Evolutionary conservation across 2,113 vertebrate genomes (phyloP).

Genomic region (Cololabis saira): DNA sequence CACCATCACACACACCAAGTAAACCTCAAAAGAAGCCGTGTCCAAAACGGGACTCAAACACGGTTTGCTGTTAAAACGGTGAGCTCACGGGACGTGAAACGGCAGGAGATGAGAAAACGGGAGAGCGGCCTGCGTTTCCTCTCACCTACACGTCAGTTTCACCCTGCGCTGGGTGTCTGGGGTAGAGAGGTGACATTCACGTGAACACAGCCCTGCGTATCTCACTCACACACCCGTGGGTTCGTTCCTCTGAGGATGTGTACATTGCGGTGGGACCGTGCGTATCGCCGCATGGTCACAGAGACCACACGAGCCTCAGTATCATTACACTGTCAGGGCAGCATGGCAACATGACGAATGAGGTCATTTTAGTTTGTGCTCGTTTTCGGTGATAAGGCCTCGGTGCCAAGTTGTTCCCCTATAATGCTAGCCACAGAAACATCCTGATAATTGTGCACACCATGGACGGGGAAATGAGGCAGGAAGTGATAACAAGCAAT

Average conservation of each 20-base stretch:
- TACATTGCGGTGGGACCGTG: slow-evolving; percentile 6
- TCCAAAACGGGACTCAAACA: slow-evolving; percentile 69
- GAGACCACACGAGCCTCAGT: slow-evolving; percentile 40
- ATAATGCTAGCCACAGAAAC: slow-evolving; percentile 46
- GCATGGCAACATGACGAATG: slow-evolving; percentile 46
- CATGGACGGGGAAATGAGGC: slow-evolving; percentile 38
- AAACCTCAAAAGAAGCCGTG: slow-evolving; percentile 50
- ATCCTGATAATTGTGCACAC: slow-evolving; percentile 53
- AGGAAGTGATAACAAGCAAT: slow-evolving; percentile 69
- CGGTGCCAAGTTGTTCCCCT: slow-evolving; percentile 46
- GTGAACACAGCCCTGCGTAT: slow-evolving; percentile 6
- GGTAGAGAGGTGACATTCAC: not conserved
- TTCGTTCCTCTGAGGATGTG: slow-evolving; percentile 4
- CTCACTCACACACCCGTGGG: not conserved
- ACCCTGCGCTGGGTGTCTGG: slow-evolving; percentile 1
- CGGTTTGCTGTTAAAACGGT: slow-evolving; percentile 34
- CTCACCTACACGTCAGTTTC: slow-evolving; percentile 23
- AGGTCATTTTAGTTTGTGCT: slow-evolving; percentile 55
- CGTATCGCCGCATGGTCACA: slow-evolving; percentile 13
- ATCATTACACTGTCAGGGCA: slow-evolving; percentile 53
- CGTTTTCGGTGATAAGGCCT: slow-evolving; percentile 68
- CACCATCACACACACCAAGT: slow-evolving; percentile 63
- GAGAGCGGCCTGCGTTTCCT: slow-evolving; percentile 25
- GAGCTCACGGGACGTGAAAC: slow-evolving; percentile 56
- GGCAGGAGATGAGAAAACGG: slow-evolving; percentile 30